Percentiles rank a stretch among this genome's conserved stretches.
phyloP scores from a whole-genome alignment of 2,888 invertebrate genomes.

The Drymonia ruficornis region DNA sequence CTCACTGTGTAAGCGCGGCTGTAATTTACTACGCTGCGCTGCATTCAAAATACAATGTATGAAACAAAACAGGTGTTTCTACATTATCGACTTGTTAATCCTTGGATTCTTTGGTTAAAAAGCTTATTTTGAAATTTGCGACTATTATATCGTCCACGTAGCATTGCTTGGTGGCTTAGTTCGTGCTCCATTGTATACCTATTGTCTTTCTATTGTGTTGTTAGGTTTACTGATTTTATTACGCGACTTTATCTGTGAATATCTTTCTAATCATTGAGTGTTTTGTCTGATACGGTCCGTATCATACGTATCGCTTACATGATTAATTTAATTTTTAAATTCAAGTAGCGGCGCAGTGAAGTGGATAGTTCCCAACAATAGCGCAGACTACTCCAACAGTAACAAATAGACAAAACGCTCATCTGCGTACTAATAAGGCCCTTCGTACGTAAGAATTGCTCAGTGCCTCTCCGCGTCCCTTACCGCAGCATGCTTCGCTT shows the following conservation, averaged over 20 bases:
- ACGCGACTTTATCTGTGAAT: slow-evolving; percentile 20
- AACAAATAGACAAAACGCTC: slow-evolving; percentile 31
- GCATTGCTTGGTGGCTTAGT: slow-evolving; percentile 25
- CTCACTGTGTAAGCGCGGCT: slow-evolving; percentile 28
- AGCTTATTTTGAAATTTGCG: slow-evolving; percentile 22
- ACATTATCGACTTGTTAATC: too few species aligned
- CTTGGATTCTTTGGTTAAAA: slow-evolving; percentile 14
- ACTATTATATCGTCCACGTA: slow-evolving; percentile 8
- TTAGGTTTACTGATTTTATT: slow-evolving; percentile 33
- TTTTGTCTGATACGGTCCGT: slow-evolving; percentile 8
- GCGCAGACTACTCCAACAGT: slow-evolving; percentile 21
- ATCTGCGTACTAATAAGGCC: slow-evolving; percentile 47
- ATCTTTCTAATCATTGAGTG: slow-evolving; percentile 20
- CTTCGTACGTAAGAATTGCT: slow-evolving; percentile 38
- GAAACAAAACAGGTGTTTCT: too few species aligned
- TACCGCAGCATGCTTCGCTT: slow-evolving; percentile 53
- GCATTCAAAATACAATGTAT: slow-evolving; percentile 17
- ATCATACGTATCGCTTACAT: neutral
- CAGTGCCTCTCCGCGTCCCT: slow-evolving; percentile 40
- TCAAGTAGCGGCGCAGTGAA: neutral
- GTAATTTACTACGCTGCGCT: slow-evolving; percentile 21
- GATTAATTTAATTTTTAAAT: neutral
- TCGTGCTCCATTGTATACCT: slow-evolving; percentile 26
- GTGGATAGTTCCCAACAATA: neutral
- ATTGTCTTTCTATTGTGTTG: slow-evolving; percentile 15